Conservation (phyloP, 2,113 vertebrate species). For the Odocoileus hemionus region DNA sequence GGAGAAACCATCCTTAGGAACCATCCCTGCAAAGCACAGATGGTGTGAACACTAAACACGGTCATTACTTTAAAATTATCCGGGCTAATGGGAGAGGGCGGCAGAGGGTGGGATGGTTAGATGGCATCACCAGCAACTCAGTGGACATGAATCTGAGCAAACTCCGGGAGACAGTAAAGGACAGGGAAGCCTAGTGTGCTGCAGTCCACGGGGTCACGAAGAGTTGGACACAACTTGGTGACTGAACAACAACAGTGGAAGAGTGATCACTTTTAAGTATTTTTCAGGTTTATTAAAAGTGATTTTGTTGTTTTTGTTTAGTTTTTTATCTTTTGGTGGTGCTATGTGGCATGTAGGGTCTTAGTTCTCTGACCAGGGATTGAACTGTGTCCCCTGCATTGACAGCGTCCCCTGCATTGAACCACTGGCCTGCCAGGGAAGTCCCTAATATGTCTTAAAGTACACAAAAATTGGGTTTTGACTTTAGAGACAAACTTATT, state of each 20-base stretch:
- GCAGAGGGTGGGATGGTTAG: neutral
- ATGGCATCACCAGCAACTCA: neutral
- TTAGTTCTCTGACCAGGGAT: neutral
- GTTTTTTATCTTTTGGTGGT: neutral
- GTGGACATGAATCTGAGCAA: neutral
- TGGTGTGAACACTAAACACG: neutral
- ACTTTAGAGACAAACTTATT: neutral
- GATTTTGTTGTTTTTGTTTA: neutral
- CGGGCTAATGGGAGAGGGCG: neutral
- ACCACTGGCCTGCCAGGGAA: neutral
- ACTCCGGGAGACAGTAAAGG: neutral
- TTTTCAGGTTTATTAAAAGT: too few relatives aligned
- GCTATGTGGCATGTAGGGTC: neutral
- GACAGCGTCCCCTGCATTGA: neutral
- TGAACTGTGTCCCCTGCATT: neutral
- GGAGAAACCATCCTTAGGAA: neutral
- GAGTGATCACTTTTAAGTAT: neutral
- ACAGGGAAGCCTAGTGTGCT: neutral
- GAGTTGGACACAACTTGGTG: neutral
- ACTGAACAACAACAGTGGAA: neutral
- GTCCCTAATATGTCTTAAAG: neutral
- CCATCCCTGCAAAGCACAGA: neutral
- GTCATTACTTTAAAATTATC: neutral
- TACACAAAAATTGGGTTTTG: neutral
- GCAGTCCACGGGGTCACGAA: neutral